phyloP scores from a whole-genome alignment of 2,113 vertebrate species.

The Azemiops feae region DNA sequence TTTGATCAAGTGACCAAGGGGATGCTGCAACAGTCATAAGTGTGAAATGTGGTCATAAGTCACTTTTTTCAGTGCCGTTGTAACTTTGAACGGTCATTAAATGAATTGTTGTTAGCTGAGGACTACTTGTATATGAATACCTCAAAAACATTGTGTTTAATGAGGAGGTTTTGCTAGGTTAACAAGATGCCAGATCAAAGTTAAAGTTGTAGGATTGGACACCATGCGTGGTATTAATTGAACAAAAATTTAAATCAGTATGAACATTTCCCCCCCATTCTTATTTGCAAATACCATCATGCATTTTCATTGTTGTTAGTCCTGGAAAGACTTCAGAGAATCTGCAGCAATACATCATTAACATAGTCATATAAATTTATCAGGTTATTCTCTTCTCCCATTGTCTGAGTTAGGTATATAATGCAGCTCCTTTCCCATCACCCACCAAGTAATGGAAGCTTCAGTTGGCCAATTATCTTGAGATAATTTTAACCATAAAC shows the following conservation, averaged over 20 bases:
- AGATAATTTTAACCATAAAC: not conserved
- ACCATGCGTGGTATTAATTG: not conserved
- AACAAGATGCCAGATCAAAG: not conserved
- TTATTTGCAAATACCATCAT: constrained; percentile 22
- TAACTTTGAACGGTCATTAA: not conserved
- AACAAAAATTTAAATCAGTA: constrained; percentile 37
- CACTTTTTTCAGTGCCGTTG: not conserved
- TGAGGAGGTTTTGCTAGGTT: not conserved
- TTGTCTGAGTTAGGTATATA: not conserved
- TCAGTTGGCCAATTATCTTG: not conserved
- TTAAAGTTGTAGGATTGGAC: constrained; percentile 1
- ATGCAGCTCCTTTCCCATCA: not conserved
- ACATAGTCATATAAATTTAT: not conserved
- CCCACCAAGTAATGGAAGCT: not conserved
- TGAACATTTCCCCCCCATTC: constrained; percentile 27
- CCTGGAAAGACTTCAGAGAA: not conserved
- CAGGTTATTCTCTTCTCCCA: not conserved
- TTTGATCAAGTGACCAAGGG: not conserved
- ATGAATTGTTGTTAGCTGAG: not conserved
- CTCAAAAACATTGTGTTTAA: not conserved
- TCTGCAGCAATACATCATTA: not conserved
- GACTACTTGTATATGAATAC: not conserved
- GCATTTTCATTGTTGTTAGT: constrained; percentile 37
- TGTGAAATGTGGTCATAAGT: not conserved
- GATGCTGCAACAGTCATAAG: not conserved